Evolutionary conservation across 2,113 vertebrate genomes (phyloP).

Genomic region (Eidolon helvum): DNA sequence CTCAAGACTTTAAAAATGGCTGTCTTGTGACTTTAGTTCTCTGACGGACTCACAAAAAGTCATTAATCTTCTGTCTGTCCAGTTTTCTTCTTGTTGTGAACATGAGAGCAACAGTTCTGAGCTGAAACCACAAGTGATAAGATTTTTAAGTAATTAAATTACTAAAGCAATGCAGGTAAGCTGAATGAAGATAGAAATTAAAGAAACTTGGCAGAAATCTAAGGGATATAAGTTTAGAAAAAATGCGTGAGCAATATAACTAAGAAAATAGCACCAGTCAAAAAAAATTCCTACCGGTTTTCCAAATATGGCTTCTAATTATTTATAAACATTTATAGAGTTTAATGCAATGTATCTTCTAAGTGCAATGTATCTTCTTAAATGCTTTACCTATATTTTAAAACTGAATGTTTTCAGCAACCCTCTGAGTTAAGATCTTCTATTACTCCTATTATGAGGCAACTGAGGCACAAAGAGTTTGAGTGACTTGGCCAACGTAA

Average conservation of each 20-base stretch:
- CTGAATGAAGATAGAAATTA: background rate
- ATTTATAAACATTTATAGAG: background rate
- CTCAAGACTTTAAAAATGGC: background rate
- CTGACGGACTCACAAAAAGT: background rate
- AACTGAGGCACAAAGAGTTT: conserved; percentile 28
- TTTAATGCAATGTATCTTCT: background rate
- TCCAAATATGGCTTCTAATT: background rate
- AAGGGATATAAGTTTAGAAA: background rate
- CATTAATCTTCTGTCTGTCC: background rate
- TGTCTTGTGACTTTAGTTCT: background rate
- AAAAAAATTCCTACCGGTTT: background rate
- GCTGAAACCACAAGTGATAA: background rate
- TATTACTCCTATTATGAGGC: background rate
- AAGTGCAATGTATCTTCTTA: background rate
- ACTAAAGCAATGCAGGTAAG: background rate
- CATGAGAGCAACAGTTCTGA: background rate
- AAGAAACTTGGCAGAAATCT: background rate
- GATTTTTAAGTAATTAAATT: conserved; percentile 13
- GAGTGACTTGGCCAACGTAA: background rate
- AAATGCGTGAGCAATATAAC: background rate
- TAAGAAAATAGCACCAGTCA: background rate
- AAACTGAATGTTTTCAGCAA: background rate
- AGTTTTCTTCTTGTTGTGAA: background rate
- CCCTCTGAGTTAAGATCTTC: background rate
- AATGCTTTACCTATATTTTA: background rate